phyloP scores from a whole-genome alignment of 2,888 invertebrate genomes.

The Cremastinae sp. region DNA sequence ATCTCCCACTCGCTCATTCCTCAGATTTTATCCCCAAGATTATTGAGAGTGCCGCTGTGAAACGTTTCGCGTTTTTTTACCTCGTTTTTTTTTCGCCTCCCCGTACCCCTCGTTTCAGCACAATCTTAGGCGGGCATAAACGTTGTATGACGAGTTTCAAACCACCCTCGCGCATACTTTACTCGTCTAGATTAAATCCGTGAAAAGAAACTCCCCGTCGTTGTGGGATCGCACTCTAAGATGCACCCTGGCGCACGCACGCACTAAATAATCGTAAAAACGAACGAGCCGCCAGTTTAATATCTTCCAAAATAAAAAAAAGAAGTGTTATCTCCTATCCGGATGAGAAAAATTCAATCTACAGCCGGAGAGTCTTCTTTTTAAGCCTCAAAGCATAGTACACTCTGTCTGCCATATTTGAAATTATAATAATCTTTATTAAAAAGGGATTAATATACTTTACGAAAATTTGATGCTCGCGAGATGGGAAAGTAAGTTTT shows the following conservation, averaged over 20 bases:
- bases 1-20: conserved; percentile 36
- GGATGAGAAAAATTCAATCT: conserved; percentile 10
- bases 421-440: not conserved
- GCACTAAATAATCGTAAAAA: conserved; percentile 12
- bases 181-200: conserved; percentile 39
- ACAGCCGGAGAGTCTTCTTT: too few relatives aligned
- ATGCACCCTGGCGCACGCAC: not conserved
- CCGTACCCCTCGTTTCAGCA: not conserved
- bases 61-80: conserved; percentile 27
- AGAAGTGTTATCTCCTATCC: too few relatives aligned
- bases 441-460: conserved; percentile 16
- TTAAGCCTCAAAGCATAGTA: too few relatives aligned
- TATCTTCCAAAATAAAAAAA: too few relatives aligned
- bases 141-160: conserved; percentile 21
- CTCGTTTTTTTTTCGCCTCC: conserved; percentile 3
- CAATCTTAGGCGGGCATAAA: conserved; percentile 6
- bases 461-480: conserved; percentile 18
- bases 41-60: conserved; percentile 49
- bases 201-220: conserved; percentile 16
- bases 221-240: not conserved
- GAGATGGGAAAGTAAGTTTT: conserved; percentile 19
- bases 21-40: conserved; percentile 53
- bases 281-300: not conserved
- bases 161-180: conserved; percentile 5
- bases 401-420: not conserved